Conservation (phyloP, 2,797 vertebrate species). For the Thalassophryne amazonica region DNA sequence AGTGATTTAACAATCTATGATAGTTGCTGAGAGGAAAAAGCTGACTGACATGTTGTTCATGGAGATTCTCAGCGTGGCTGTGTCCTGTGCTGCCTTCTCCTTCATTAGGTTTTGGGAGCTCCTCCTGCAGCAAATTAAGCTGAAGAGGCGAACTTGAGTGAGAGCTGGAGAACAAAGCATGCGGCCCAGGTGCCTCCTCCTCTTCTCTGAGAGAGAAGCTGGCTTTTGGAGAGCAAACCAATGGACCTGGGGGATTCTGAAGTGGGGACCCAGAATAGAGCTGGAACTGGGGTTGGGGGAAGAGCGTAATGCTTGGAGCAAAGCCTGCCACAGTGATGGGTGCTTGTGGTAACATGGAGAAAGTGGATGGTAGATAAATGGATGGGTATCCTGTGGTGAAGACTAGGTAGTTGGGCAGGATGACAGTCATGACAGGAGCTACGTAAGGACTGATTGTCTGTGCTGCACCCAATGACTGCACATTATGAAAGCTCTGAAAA, state of each 20-base stretch:
- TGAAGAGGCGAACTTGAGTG: slow-evolving; percentile 87
- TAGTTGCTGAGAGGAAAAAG: not conserved
- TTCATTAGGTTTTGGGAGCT: slow-evolving; percentile 74
- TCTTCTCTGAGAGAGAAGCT: slow-evolving; percentile 65
- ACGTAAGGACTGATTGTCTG: slow-evolving; percentile 66
- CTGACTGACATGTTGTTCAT: slow-evolving; percentile 47
- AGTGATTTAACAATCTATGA: not conserved
- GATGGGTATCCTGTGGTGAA: slow-evolving; percentile 64
- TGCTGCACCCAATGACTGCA: slow-evolving; percentile 41
- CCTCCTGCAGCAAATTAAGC: slow-evolving; percentile 86
- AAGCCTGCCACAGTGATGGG: slow-evolving; percentile 43
- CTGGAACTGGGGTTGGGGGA: slow-evolving; percentile 54
- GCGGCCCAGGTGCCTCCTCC: slow-evolving; percentile 63
- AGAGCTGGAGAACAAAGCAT: slow-evolving; percentile 77
- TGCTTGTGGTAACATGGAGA: slow-evolving; percentile 49
- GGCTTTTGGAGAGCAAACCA: slow-evolving; percentile 51
- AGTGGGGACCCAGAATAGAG: slow-evolving; percentile 18
- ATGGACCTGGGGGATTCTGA: slow-evolving; percentile 23
- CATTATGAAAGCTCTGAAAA: slow-evolving; percentile 37
- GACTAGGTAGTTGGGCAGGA: slow-evolving; percentile 75
- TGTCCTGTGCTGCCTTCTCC: slow-evolving; percentile 49
- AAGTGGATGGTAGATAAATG: slow-evolving; percentile 32
- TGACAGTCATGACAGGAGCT: slow-evolving; percentile 74
- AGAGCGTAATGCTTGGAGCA: slow-evolving; percentile 24
- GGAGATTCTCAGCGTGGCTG: slow-evolving; percentile 60